Percentiles rank a stretch among this genome's conserved stretches.
phyloP scores from a whole-genome alignment of 2,113 vertebrate species.

The Tiliqua scincoides region DNA sequence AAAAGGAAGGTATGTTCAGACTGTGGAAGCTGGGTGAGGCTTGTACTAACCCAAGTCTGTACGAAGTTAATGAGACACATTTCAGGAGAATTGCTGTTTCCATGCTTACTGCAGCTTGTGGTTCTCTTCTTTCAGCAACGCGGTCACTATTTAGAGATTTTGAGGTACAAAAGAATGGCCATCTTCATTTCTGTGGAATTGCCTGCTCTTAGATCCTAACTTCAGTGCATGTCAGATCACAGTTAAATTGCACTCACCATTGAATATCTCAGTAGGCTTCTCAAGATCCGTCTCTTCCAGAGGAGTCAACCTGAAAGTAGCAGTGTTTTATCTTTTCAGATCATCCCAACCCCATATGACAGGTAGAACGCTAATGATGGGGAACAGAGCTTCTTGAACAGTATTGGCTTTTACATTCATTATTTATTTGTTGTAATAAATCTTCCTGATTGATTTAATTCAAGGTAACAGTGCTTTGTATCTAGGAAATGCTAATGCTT shows the following conservation, averaged over 20 bases:
- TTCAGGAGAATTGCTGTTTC: neutral
- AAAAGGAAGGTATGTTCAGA: neutral
- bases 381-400: neutral
- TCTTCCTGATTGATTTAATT: neutral
- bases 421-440: neutral
- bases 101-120: neutral
- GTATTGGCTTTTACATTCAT: slow-evolving; percentile 1
- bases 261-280: neutral
- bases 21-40: neutral
- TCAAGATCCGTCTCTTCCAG: neutral
- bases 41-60: neutral
- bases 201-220: neutral
- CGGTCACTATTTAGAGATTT: neutral
- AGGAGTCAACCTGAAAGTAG: neutral
- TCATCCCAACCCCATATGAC: neutral
- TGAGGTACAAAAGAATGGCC: neutral
- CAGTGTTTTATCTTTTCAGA: neutral
- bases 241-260: neutral
- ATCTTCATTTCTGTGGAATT: neutral
- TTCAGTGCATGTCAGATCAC: neutral
- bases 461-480: neutral
- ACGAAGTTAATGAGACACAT: neutral
- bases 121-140: neutral
- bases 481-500: too few relatives aligned
- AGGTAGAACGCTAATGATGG: neutral